Evolutionary conservation across 1,140 invertebrate species (phyloP).

Genomic region (Stegodyphus dumicola): DNA sequence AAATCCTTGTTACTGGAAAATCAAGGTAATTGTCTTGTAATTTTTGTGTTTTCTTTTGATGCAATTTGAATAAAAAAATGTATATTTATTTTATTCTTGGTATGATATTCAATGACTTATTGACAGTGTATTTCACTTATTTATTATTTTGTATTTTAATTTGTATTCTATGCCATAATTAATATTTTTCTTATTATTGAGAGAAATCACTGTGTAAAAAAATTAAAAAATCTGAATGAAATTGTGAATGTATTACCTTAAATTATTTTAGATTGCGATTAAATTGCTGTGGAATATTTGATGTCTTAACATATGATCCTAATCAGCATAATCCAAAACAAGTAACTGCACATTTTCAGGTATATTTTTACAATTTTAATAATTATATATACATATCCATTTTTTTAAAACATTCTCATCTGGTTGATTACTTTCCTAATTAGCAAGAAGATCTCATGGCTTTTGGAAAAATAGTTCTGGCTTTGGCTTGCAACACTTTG

Average conservation of each 20-base stretch:
- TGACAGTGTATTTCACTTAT: too few species aligned
- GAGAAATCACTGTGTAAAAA: not conserved
- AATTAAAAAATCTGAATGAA: not conserved
- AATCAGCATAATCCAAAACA: slow-evolving; percentile 74
- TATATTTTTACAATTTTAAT: slow-evolving; percentile 50
- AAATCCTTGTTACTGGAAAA: slow-evolving; percentile 79
- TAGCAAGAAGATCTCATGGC: slow-evolving; percentile 90
- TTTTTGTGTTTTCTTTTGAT: not conserved
- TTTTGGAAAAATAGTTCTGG: slow-evolving; percentile 90
- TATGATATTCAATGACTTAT: not conserved
- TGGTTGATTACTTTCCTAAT: slow-evolving; percentile 15
- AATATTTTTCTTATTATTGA: too few species aligned
- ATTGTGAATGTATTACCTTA: not conserved
- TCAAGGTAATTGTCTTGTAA: slow-evolving; percentile 65
- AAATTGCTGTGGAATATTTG: slow-evolving; percentile 84
- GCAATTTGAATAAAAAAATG: not conserved
- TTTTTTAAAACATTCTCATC: too few species aligned
- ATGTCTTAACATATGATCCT: slow-evolving; percentile 85
- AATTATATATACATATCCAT: too few species aligned
- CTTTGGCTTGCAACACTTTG: slow-evolving; percentile 89
- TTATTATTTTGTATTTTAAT: too few species aligned
- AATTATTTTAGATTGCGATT: slow-evolving; percentile 75
- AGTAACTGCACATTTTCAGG: slow-evolving; percentile 80
- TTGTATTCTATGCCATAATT: too few species aligned
- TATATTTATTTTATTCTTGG: not conserved